These are phyloP conservation scores for Mantis religiosa DNA, from an alignment of 2,888 invertebrate species.

Conservation along the genomic window DNA sequence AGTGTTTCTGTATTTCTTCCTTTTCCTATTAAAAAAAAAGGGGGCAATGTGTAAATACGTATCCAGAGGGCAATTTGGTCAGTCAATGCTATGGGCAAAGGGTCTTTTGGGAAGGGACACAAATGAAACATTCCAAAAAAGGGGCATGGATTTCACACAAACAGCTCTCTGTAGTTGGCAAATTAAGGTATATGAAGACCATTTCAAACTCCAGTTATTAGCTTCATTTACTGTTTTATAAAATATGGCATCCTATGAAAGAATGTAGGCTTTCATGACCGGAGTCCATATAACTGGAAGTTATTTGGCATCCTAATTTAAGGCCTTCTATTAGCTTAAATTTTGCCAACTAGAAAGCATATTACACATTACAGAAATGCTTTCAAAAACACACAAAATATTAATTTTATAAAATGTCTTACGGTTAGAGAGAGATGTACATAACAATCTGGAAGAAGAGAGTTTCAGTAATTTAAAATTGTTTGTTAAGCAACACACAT, in stretches of 20 bases:
- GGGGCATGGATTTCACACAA: not conserved
- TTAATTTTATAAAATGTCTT: not conserved
- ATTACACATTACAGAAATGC: not conserved
- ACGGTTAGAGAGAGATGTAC: not conserved
- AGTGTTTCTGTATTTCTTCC: constrained; percentile 65
- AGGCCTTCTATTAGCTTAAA: not conserved
- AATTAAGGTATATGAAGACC: not conserved
- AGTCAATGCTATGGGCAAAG: not conserved
- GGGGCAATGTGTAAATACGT: constrained; percentile 13
- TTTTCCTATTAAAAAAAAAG: constrained; percentile 56
- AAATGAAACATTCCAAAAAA: constrained; percentile 3
- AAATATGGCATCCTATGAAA: too few relatives aligned
- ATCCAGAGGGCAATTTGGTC: not conserved
- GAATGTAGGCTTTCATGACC: too few relatives aligned
- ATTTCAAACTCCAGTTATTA: not conserved
- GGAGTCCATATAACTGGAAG: too few relatives aligned
- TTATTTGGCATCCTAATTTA: not conserved
- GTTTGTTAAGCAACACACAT: not conserved
- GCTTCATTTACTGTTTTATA: not conserved
- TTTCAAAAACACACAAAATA: not conserved
- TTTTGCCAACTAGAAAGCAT: not conserved
- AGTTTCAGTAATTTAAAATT: not conserved
- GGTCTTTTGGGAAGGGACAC: not conserved
- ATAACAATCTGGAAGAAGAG: not conserved
- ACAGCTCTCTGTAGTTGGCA: not conserved